Conservation (phyloP, 2,797 vertebrate species). For the Bufotes viridis region DNA sequence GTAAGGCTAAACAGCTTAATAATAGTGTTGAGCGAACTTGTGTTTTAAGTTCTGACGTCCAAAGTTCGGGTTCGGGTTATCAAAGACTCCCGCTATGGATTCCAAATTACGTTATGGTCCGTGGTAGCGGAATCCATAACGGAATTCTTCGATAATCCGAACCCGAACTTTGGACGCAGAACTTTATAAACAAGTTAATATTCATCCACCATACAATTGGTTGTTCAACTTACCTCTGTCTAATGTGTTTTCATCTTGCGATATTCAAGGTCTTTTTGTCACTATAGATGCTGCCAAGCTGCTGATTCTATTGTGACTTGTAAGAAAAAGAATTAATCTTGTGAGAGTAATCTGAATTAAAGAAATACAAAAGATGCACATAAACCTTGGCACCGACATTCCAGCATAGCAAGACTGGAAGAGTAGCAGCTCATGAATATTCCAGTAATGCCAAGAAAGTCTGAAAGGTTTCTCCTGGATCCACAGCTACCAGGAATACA, state of each 20-base stretch:
- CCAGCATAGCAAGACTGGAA: background rate
- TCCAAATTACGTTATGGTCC: no score
- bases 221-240: no score
- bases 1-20: no score
- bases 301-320: background rate
- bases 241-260: background rate
- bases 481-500: background rate
- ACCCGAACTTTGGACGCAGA: no score
- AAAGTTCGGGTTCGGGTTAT: no score
- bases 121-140: no score
- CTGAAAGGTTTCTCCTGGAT: background rate
- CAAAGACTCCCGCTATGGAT: no score
- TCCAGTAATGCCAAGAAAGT: background rate
- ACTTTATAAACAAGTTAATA: no score
- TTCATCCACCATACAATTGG: no score
- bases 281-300: background rate
- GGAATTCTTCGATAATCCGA: no score
- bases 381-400: background rate
- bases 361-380: background rate
- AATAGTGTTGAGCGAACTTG: no score
- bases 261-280: background rate
- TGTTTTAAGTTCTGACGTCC: no score
- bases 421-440: slow-evolving; percentile 24
- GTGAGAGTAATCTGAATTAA: background rate
- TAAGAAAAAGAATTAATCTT: background rate